Conservation (phyloP, 30 jellyfish, hydroid and myxozoan genomes). For the Pseudorhiza aurosa region DNA sequence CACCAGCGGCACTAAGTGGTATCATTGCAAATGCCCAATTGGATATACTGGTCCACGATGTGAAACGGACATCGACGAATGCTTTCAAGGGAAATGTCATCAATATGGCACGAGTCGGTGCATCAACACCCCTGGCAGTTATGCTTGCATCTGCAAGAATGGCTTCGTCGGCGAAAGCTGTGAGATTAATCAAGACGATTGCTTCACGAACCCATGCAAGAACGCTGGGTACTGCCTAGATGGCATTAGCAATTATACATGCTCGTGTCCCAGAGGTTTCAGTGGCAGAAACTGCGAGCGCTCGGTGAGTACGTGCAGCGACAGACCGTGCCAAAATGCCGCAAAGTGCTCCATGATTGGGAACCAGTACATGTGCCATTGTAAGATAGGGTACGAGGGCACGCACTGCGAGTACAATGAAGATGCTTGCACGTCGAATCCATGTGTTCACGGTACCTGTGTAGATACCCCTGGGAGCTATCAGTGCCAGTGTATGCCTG, state of each 20-base stretch:
- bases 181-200: constrained; percentile 69
- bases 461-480: constrained; percentile 63
- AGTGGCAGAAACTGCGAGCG: constrained; percentile 85
- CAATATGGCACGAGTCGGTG: constrained; percentile 72
- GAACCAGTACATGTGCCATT: constrained; percentile 63
- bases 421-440: constrained; percentile 68
- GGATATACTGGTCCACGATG: constrained; percentile 88
- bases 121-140: constrained; percentile 76
- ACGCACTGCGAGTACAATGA: constrained; percentile 74
- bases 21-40: constrained; percentile 67
- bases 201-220: constrained; percentile 60
- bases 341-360: constrained; percentile 65
- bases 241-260: constrained; percentile 63
- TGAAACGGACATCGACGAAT: constrained; percentile 67
- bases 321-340: constrained; percentile 57
- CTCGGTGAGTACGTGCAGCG: constrained; percentile 71
- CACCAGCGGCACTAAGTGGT: constrained; percentile 58
- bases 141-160: constrained; percentile 71
- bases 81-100: constrained; percentile 55
- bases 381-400: constrained; percentile 70
- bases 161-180: constrained; percentile 83
- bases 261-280: constrained; percentile 81
- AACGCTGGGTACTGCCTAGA: constrained; percentile 81
- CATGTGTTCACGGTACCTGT: constrained; percentile 80
- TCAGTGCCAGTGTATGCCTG: constrained; percentile 64